phyloP scores from a whole-genome alignment of 2,113 vertebrate species.

The Fregata magnificens region DNA sequence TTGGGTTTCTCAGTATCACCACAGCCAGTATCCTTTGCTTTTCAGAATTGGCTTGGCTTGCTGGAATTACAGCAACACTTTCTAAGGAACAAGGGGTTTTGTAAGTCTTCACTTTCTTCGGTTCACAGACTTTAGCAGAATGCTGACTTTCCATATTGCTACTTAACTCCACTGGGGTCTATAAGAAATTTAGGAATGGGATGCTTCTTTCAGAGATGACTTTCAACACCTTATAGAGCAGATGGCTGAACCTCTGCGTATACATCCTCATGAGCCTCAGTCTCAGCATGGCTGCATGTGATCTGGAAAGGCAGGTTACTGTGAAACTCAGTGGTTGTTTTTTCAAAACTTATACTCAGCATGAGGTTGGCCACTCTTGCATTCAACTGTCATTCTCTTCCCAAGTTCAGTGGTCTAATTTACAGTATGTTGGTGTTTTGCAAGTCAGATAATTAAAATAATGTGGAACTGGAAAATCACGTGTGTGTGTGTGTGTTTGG shows the following conservation, averaged over 20 bases:
- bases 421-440: not conserved
- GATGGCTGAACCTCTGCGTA: not conserved
- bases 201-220: not conserved
- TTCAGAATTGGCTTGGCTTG: not conserved
- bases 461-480: not conserved
- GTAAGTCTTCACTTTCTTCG: not conserved
- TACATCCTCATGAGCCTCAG: not conserved
- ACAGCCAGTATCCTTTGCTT: not conserved
- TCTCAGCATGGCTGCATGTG: not conserved
- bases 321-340: not conserved
- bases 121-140: not conserved
- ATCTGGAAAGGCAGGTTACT: not conserved
- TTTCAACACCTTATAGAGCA: not conserved
- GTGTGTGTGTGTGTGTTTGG: not conserved
- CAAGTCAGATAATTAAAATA: conserved; percentile 25
- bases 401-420: not conserved
- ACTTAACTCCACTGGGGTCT: not conserved
- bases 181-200: not conserved
- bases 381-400: not conserved
- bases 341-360: not conserved
- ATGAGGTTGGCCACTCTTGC: not conserved
- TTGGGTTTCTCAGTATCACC: conserved; percentile 11
- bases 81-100: not conserved
- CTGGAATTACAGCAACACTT: conserved; percentile 6
- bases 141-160: not conserved